Base-by-base conservation (phyloP, 2,113 vertebrate species). In the Cynopterus brachyotis region DNA sequence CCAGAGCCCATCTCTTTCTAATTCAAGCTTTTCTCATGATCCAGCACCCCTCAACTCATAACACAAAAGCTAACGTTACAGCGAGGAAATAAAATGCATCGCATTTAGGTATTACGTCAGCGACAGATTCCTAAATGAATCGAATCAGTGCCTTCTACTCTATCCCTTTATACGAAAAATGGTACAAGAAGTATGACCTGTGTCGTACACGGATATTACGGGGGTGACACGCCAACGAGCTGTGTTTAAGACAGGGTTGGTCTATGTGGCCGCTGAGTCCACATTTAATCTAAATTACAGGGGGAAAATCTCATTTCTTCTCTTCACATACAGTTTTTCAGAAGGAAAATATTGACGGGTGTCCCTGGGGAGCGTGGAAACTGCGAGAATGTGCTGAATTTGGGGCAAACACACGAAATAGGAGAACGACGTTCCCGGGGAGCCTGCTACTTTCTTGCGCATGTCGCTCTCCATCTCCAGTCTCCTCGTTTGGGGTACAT, bases 151-250 rank as follows among this genome's bases (percentile, higher is more conserved):
- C 22, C 13, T 72, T 73, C 47, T 40, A n/a, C 35, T 28, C 8
- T 73, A 28, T 16, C 76, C 6, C 28, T 92, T 87, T n/a, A 47
- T 28, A n/a, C 62, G 60, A 73, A 90, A 90, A 84, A 24, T 26
- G n/a, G 6, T 17, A 12, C 1, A 40, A 47, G 13, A 60, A 55
- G 15, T 16, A 3, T 69, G 53, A 22, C 26, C 7, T 70, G 11
- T 26, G 11, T 69, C 80, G 92, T 60, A 37, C 16, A 47, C 5
- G 20, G 13, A 37, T 13, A 15, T 37, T 9, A 9, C 13, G 37
- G 32, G 1, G 24, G 15, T 12, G 24, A 15, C 10, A 47, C 2
- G 20, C 42, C 32, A 17, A 55, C 20, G 55, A 53, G 45, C 42
- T 53, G 9, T 15, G 26, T 57, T 20, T 47, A 35, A 86, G 28